phyloP scores from a whole-genome alignment of 1,140 invertebrate species.

The Zaprionus africanus region DNA sequence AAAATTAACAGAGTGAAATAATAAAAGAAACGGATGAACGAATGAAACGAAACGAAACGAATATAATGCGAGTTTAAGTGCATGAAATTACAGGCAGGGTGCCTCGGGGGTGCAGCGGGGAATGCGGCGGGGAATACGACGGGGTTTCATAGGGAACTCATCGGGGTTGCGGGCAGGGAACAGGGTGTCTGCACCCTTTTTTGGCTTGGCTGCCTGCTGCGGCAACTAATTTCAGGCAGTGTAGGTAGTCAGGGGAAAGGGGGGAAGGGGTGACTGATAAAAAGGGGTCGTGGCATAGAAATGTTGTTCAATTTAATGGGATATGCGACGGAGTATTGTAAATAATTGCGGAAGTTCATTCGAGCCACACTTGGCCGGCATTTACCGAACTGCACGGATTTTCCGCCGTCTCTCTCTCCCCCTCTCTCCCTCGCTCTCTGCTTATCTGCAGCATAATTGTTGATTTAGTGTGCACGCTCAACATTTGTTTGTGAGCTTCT shows the following conservation, averaged over 20 bases:
- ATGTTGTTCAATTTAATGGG: slow-evolving; percentile 62
- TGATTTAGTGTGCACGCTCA: slow-evolving; percentile 80
- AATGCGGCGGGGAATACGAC: neutral
- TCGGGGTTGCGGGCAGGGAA: neutral
- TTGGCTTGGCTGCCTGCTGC: slow-evolving; percentile 21
- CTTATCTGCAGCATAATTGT: slow-evolving; percentile 76
- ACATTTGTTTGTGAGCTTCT: slow-evolving; percentile 66
- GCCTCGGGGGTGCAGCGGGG: neutral
- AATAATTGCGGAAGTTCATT: slow-evolving; percentile 79
- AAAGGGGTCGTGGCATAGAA: slow-evolving; percentile 55
- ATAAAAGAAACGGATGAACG: neutral
- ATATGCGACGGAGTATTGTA: slow-evolving; percentile 61
- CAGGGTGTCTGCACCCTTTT: slow-evolving; percentile 59
- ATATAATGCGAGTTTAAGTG: slow-evolving; percentile 81
- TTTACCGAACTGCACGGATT: slow-evolving; percentile 46
- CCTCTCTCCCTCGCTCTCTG: slow-evolving; percentile 14
- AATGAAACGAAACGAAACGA: slow-evolving; percentile 32
- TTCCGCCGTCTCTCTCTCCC: neutral
- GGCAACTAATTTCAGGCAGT: slow-evolving; percentile 56
- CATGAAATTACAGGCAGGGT: slow-evolving; percentile 70
- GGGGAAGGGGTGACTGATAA: slow-evolving; percentile 30
- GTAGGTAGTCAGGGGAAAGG: slow-evolving; percentile 6
- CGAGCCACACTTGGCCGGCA: slow-evolving; percentile 45
- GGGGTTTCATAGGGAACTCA: neutral
- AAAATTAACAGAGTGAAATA: slow-evolving; percentile 68